These are phyloP conservation scores for Melanotaenia maccullochi DNA, from an alignment of 2,797 vertebrate species.

Conservation along the genomic window DNA sequence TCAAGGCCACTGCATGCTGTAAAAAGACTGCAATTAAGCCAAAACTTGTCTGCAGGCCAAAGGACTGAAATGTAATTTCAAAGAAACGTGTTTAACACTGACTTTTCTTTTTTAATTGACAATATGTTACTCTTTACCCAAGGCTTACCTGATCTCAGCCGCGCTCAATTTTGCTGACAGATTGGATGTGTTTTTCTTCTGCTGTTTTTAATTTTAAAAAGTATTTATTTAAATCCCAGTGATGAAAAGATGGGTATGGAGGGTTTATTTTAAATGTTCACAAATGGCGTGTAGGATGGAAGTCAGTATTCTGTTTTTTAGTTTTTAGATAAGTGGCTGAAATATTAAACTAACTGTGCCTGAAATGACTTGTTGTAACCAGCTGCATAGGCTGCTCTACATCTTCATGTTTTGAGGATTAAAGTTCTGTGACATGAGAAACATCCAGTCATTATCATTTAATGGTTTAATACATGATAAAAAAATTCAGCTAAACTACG, in stretches of 20 bases:
- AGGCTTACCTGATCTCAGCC: slow-evolving; percentile 2
- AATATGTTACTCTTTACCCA: background rate
- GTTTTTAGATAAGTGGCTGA: background rate
- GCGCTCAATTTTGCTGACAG: background rate
- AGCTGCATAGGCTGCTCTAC: background rate
- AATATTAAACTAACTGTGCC: background rate
- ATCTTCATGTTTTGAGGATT: background rate
- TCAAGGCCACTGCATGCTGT: slow-evolving; percentile 1
- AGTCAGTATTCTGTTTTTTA: background rate
- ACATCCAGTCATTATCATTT: background rate
- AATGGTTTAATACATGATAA: background rate
- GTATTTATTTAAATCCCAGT: slow-evolving; percentile 16
- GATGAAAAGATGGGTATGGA: slow-evolving; percentile 8
- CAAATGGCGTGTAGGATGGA: slow-evolving; percentile 4
- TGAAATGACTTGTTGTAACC: background rate
- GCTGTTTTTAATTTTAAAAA: no score
- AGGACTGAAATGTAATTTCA: slow-evolving; percentile 23
- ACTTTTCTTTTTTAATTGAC: background rate
- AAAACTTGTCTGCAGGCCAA: slow-evolving; percentile 17
- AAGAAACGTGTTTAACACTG: background rate
- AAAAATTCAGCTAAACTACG: background rate
- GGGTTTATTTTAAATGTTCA: slow-evolving; percentile 15
- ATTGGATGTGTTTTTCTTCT: background rate
- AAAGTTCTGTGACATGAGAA: background rate
- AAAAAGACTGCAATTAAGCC: slow-evolving; percentile 4